Percentiles rank a stretch among this genome's conserved stretches.
Conservation (phyloP, 53 echinoderm and acorn worm species). For the Actinopyga echinites region DNA sequence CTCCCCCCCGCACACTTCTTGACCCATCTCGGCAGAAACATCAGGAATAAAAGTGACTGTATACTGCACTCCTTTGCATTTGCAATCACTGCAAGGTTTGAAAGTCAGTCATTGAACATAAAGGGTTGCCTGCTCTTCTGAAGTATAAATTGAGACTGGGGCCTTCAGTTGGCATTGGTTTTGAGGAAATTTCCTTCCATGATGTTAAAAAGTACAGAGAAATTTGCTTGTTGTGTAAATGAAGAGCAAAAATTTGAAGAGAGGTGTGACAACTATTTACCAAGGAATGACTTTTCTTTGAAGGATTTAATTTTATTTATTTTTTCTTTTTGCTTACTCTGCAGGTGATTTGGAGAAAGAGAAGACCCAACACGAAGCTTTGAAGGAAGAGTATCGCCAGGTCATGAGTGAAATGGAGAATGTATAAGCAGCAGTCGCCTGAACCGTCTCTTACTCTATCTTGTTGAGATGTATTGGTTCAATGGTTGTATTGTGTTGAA, state of each 20-base stretch:
- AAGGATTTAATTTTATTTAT: not conserved
- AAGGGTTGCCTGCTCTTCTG: no score
- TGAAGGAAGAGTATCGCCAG: constrained; percentile 8
- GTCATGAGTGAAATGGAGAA: constrained; percentile 32
- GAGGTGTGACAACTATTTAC: not conserved
- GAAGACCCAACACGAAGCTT: not conserved
- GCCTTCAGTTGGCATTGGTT: no score
- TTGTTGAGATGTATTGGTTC: constrained; percentile 29
- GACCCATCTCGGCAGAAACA: no score
- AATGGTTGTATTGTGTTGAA: constrained; percentile 26
- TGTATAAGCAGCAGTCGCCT: constrained; percentile 2
- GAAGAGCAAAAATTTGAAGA: not conserved
- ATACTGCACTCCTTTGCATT: no score
- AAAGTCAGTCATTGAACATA: no score
- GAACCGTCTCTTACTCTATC: constrained; percentile 1
- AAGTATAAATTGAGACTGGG: no score
- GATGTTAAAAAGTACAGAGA: no score
- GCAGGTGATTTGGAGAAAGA: constrained; percentile 19
- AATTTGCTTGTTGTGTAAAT: no score
- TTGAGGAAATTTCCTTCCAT: no score
- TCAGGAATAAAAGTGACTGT: no score
- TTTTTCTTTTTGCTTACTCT: not conserved
- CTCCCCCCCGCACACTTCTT: no score
- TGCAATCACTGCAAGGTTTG: no score
- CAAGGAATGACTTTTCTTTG: not conserved